Evolutionary conservation across 2,888 invertebrate species (phyloP).

Genomic region (Odontothrips loti): DNA sequence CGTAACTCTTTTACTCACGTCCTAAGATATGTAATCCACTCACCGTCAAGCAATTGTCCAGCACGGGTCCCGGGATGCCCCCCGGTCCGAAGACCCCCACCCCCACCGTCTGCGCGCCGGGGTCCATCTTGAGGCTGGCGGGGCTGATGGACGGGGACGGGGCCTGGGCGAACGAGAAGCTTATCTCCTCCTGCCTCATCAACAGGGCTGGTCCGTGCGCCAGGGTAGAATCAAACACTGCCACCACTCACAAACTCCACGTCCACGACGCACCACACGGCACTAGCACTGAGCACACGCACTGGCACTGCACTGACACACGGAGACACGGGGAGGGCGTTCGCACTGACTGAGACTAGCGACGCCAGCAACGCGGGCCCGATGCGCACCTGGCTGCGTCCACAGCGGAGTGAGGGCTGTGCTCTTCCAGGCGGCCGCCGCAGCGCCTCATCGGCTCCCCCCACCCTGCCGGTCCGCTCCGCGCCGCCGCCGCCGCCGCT

Average conservation of each 20-base stretch:
- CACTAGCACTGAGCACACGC: not conserved
- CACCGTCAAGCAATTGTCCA: slow-evolving; percentile 15
- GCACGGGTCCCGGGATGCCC: slow-evolving; percentile 14
- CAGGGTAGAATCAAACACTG: slow-evolving; percentile 1
- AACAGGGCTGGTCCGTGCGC: slow-evolving; percentile 21
- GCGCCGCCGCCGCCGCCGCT: not conserved
- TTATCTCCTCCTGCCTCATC: slow-evolving; percentile 17
- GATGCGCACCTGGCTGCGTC: slow-evolving; percentile 18
- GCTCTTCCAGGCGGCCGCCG: not conserved
- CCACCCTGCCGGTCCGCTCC: not conserved
- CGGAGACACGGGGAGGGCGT: not conserved
- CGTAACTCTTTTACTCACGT: too few species aligned
- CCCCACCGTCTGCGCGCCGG: not conserved
- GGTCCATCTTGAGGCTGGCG: slow-evolving; percentile 25
- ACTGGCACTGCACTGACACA: not conserved
- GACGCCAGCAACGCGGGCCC: not conserved
- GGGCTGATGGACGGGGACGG: slow-evolving; percentile 23
- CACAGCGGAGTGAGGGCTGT: not conserved
- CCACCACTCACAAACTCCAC: not conserved
- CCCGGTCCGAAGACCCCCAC: slow-evolving; percentile 15
- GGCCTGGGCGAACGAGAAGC: slow-evolving; percentile 23
- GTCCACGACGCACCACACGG: not conserved
- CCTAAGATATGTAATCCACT: not conserved
- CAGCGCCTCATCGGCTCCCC: not conserved
- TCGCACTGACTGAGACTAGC: not conserved